Conservation (phyloP, 2,113 vertebrate genomes). For the Mormoops blainvillei region DNA sequence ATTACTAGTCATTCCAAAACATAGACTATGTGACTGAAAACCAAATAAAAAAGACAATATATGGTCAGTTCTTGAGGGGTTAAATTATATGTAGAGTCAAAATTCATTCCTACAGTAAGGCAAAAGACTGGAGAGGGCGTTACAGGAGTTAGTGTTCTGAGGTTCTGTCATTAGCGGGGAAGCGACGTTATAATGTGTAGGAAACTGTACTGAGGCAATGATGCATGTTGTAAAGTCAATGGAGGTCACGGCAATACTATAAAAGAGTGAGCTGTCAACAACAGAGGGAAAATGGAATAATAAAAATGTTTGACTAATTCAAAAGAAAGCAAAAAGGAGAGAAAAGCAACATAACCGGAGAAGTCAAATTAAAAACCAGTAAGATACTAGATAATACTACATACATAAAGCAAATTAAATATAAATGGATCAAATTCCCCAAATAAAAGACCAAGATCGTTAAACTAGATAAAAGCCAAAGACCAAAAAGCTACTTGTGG, state of each 20-base stretch:
- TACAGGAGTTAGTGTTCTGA: neutral
- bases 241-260: neutral
- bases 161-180: neutral
- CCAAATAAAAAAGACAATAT: neutral
- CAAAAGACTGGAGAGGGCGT: neutral
- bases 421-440: neutral
- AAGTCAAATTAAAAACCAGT: neutral
- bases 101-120: neutral
- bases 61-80: neutral
- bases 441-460: neutral
- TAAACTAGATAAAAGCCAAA: neutral
- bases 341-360: neutral
- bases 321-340: neutral
- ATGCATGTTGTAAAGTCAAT: neutral
- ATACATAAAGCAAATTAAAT: constrained; percentile 3
- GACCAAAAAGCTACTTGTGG: neutral
- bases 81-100: neutral
- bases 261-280: neutral
- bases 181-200: neutral
- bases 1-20: neutral
- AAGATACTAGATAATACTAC: neutral
- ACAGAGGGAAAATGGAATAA: neutral
- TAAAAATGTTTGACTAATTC: neutral
- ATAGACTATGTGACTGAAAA: neutral
- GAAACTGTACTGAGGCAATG: neutral